phyloP scores from a whole-genome alignment of 2,113 vertebrate genomes.

The Myocastor coypus region DNA sequence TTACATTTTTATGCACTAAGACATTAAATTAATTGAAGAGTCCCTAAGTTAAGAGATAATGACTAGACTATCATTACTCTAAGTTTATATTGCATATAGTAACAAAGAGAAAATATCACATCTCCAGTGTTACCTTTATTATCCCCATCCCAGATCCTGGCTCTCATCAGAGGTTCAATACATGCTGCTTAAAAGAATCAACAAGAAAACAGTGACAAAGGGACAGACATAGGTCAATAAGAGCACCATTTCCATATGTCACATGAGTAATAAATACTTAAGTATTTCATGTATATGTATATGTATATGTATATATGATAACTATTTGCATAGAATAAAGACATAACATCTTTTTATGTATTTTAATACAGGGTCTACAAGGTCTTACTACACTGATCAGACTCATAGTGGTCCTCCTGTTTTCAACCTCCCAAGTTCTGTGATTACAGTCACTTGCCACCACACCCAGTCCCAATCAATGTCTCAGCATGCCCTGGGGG shows the following conservation, averaged over 20 bases:
- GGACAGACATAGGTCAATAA: background rate
- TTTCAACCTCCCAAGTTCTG: no score
- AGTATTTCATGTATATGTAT: background rate
- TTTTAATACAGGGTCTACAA: no score
- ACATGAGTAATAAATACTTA: background rate
- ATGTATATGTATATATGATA: background rate
- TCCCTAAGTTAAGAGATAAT: slow-evolving; percentile 1
- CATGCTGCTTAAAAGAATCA: background rate
- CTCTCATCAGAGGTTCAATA: background rate
- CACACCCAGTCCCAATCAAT: no score
- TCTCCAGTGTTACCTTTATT: background rate
- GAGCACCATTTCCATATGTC: background rate
- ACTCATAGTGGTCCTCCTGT: no score
- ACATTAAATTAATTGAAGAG: background rate
- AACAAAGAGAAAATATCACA: background rate
- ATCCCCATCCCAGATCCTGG: background rate
- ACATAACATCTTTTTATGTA: background rate
- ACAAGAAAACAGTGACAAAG: background rate
- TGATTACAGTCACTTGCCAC: no score
- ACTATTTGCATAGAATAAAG: slow-evolving; percentile 1
- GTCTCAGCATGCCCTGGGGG: no score
- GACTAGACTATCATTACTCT: background rate
- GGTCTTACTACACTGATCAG: no score
- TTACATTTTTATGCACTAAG: background rate
- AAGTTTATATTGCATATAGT: background rate